Evolutionary conservation across 2,888 invertebrate genomes (phyloP).

Genomic region (Hirtodrosophila alboralis): DNA sequence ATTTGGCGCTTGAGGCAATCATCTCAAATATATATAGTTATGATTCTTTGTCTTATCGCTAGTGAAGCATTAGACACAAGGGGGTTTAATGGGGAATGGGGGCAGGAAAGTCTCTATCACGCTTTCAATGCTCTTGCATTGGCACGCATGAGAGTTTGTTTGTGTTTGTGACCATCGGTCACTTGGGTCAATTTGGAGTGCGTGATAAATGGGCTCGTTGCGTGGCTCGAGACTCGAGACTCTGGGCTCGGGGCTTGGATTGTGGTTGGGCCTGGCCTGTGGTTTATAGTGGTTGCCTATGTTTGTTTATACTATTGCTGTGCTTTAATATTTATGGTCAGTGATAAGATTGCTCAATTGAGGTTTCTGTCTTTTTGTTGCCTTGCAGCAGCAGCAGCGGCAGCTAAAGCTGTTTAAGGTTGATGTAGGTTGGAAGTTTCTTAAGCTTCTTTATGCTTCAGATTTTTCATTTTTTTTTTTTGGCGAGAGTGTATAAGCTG

Average conservation of each 20-base stretch:
- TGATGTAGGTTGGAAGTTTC: constrained; percentile 74
- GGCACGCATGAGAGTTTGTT: constrained; percentile 15
- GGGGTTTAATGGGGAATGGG: constrained; percentile 1
- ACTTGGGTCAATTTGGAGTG: constrained; percentile 71
- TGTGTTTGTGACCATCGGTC: constrained; percentile 51
- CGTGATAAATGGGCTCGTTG: constrained; percentile 77
- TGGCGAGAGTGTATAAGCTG: constrained; percentile 22
- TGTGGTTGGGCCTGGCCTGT: constrained; percentile 13
- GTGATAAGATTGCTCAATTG: constrained; percentile 77
- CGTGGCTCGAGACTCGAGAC: constrained; percentile 60
- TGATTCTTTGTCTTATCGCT: constrained; percentile 56
- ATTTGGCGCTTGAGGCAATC: constrained; percentile 50
- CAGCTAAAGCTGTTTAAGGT: constrained; percentile 59
- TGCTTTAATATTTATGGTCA: constrained; percentile 67
- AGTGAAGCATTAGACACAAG: no score
- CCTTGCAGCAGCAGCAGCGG: constrained; percentile 12
- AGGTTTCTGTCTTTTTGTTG: constrained; percentile 37
- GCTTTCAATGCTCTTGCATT: constrained; percentile 46
- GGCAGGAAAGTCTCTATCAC: constrained; percentile 30
- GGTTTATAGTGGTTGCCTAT: constrained; percentile 20
- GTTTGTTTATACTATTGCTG: constrained; percentile 31
- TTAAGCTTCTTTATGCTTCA: constrained; percentile 54
- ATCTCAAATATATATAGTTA: constrained; percentile 26
- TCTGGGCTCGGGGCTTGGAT: constrained; percentile 21
- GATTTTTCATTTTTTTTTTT: constrained; percentile 30